Base-by-base conservation (phyloP, 1,140 invertebrate species). In the Caenorhabditis brenneri region DNA sequence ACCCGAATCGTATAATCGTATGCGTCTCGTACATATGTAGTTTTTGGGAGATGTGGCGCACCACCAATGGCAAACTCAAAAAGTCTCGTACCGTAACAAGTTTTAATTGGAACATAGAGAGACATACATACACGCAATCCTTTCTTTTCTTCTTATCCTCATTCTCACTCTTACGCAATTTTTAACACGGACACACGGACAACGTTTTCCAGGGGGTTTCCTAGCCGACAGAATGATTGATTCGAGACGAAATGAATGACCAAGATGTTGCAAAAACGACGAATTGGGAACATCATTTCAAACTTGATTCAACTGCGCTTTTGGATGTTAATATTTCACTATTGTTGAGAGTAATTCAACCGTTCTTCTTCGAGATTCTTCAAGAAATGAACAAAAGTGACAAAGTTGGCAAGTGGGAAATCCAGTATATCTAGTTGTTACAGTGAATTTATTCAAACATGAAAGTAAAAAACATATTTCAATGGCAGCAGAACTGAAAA, bases 61-160 rank as follows among this genome's bases (percentile, higher is more conserved):
- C 65, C 36, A 22, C 36, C 36, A 74, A 74, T 42, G 65, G 65
- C 65, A 74, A 74, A 74, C 65, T 74, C 65, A 74, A 74, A 74
- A 74, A 74, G 65, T 74, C 65, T 74, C 65, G 65, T 74, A 74
- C 65, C 65, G 65, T 74, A 74, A 74, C 65, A 74, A 74, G 65
- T 74, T 74, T 74, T 74, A 74, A 74, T 74, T 74, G 65, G 65
- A 74, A 74, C 58, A 65, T n/a, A 55, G n/a, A n/a, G n/a, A n/a
- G n/a, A n/a, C n/a, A n/a, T n/a, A n/a, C n/a, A 55, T 36, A 65
- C 29, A 74, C 65, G 65, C 36, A 39, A 42, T 74, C 36, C n/a
- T 29, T 27, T 42, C 24, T 46, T 15, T 29, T 42, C 22, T 42
- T 74, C 12, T 74, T 36, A 9, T 36, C 36, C n/a, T 31, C 36